Evolutionary conservation across 1,140 invertebrate species (phyloP), one percentile per base, ranked within the genome.

Genomic region (Drosophila sproati): DNA sequence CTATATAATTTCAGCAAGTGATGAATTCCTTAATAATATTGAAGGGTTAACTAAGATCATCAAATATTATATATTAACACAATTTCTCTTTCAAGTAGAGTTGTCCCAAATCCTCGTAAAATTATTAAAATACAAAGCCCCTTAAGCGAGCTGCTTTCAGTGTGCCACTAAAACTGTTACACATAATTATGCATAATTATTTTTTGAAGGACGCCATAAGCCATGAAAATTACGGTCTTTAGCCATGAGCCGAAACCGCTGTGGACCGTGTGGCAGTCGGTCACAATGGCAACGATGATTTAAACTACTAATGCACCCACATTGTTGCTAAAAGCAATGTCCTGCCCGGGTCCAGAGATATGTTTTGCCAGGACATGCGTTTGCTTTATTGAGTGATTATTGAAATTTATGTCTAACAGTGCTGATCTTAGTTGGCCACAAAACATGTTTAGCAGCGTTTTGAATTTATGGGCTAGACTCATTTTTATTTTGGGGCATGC

Each of bases 361-460:
- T 28, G 7, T 20, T 7, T 20, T 6, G 51, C 10, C 8, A 12
- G 2, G 4, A 59, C n/a, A 3, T 35, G 39, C 52, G 34, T 47
- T 31, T 47, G 41, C 83, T 79, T 88, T 79, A 88, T 88, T 77
- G 66, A 60, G 77, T 82, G 64, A 68, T 88, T 87, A 88, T 87
- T 87, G 73, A 80, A 73, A 87, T 87, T 87, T 88, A 87, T 82
- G 76, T 77, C 73, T 59, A 45, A 20, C 10, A 56, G 2, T 34
- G 6, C 47, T 35, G 52, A 39, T 68, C 73, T 68, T 72, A 63
- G 55, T 55, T 67, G 60, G 61, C 62, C 77, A 81, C 82, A 75
- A 80, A 78, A 80, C 80, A 66, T 72, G 63, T 55, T 63, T 37
- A 52, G 56, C 55, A 12, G 29, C 20, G 10, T 62, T 37, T 48